phyloP scores from a whole-genome alignment of 2,113 vertebrate genomes.

The Hystrix cristata region DNA sequence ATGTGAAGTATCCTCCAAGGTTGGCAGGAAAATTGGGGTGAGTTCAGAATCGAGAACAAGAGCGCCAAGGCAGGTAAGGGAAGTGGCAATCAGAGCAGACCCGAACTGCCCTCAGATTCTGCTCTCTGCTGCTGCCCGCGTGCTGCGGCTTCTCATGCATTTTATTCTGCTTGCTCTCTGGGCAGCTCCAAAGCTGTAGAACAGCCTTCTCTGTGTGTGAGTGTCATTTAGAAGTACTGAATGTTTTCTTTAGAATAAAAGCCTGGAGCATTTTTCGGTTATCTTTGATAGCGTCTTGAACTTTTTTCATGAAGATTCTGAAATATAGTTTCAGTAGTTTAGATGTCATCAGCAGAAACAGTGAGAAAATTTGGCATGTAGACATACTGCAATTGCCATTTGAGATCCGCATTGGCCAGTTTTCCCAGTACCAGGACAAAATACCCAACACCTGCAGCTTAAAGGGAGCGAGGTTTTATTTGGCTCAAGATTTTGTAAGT shows the following conservation, averaged over 20 bases:
- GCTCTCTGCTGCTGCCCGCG: too few species aligned
- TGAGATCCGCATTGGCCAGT: background rate
- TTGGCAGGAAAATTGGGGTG: background rate
- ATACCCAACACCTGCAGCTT: background rate
- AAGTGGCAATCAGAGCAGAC: background rate
- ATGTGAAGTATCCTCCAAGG: background rate
- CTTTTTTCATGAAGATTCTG: conserved; percentile 66
- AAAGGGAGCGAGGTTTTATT: background rate
- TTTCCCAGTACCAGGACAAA: background rate
- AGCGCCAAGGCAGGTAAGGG: background rate
- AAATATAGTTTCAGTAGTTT: conserved; percentile 61
- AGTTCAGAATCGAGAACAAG: background rate
- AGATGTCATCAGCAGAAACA: conserved; percentile 60
- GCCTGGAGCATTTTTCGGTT: conserved; percentile 62
- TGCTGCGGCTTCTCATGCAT: background rate
- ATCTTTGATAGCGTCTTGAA: conserved; percentile 44
- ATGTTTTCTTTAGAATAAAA: conserved; percentile 67
- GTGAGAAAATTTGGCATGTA: conserved; percentile 48
- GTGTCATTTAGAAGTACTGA: background rate
- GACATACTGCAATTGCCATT: conserved; percentile 59
- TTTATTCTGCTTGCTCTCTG: background rate
- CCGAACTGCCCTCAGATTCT: background rate
- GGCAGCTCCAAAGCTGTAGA: background rate
- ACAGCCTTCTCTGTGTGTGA: background rate
- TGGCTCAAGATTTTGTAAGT: background rate